Conservation (phyloP, 2,113 vertebrate species). For the Urocitellus parryii region DNA sequence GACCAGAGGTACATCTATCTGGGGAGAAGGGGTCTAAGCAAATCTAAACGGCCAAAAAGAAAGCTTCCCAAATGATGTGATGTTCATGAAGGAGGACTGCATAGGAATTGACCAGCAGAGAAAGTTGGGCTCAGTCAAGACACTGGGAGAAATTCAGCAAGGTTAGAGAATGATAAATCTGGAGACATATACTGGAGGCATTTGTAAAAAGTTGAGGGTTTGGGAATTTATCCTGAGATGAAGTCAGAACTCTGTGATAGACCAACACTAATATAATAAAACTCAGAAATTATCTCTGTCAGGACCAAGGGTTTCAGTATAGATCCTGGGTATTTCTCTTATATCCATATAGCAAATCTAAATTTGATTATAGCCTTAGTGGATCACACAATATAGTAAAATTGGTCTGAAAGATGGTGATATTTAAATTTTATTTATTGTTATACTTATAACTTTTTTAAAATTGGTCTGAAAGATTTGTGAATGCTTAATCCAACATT, state of each 20-base stretch:
- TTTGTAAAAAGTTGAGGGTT: neutral
- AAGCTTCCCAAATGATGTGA: neutral
- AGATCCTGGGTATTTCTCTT: neutral
- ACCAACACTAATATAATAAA: neutral
- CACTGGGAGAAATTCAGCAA: neutral
- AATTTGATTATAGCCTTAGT: neutral
- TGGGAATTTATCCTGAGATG: neutral
- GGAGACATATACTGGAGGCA: neutral
- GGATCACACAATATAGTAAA: neutral
- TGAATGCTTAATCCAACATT: neutral
- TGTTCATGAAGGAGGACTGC: neutral
- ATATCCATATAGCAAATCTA: neutral
- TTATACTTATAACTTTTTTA: no score
- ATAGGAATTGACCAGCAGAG: neutral
- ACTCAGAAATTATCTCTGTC: neutral
- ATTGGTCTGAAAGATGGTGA: neutral
- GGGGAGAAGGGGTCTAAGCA: neutral
- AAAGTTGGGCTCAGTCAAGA: neutral
- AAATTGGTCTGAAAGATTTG: no score
- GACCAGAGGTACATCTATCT: neutral
- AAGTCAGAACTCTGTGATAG: neutral
- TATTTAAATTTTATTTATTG: neutral
- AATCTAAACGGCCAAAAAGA: neutral
- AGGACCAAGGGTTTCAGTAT: neutral
- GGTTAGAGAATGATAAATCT: neutral